Base-by-base conservation (phyloP, 2,888 invertebrate species). In the Fragum whitleyi region DNA sequence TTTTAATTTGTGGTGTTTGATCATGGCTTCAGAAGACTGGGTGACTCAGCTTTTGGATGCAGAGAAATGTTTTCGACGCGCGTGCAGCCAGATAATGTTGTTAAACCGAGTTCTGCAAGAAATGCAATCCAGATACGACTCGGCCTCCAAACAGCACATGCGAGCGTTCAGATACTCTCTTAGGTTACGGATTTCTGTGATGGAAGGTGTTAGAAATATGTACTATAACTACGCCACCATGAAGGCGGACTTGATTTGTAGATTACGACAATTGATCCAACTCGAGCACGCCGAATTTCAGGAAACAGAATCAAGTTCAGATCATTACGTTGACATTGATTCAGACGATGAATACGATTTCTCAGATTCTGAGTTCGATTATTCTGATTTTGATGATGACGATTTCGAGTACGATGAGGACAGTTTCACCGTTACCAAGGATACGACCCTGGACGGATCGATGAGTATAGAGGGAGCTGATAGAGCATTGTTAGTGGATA, bases 151-250 rank as follows among this genome's bases (percentile, higher is more conserved):
- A 70, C 87, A 83, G 61, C 87, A 89, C 69, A 85, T 83, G 69
- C 81, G 89, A 16, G 84, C 88, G n/a, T 88, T 89, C 74, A 79
- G 90, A 53, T 90, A 90, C 81, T 86, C 86, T 9, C 74, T 88
- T 47, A 82, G 90, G 23, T 82, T 90, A 39, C 79, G 89, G 7
- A 89, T 90, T 68, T 88, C 90, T 11, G 87, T 89, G 11, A 74
- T 86, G 57, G 90, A 90, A 70, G 90, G 90, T 21, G 87, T 90
- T 16, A 69, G 90, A 62, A 90, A 90, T 78, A 90, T 90, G 90
- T 89, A 86, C 74, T 87, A 90, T 69, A 87, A 87, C 74, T 90
- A 86, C 72, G 90, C 90, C 23, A 77, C 74, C 28, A 74, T 81
- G 55, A 88, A 88, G 71, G 90, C 89, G 16, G 89, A 89, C 67